Evolutionary conservation across 2,888 invertebrate genomes (phyloP), one percentile per base, ranked within the genome.

Genomic region (Tipula helvola): DNA sequence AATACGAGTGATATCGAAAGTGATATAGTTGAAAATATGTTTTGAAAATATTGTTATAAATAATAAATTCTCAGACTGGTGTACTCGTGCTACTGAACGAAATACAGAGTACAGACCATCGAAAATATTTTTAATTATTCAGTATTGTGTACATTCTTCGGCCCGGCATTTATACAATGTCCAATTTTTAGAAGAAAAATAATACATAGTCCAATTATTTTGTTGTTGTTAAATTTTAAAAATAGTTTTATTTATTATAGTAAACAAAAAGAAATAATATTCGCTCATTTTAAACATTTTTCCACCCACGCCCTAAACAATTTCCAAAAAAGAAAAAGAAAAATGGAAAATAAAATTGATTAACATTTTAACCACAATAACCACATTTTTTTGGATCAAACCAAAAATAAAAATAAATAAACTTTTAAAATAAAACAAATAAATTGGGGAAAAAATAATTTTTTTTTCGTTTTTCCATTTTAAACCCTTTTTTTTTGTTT

Each of bases 361-460:
- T 71, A 71, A 71, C 71, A 71, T 71, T 71, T 71, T 71, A 71
- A 71, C 71, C 71, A 71, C 71, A 71, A 71, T 71, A 71, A 71
- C 71, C 71, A 71, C 71, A 71, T 71, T 71, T 71, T 71, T 71
- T n/a, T 16, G 52, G 12, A 12, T 13, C 1, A 52, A n/a, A 71
- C 10, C 8, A 71, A 71, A 71, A 10, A 71, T 28, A 71, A 10
- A 71, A 71, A 71, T 71, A 71, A 71, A 71, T 71, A 71, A 71
- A 71, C 71, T 71, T 71, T 71, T 28, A 71, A 71, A 71, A 71
- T 71, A 28, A 71, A 71, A 71, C 71, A 71, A 71, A 71, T 71
- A 71, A 71, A 71, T 71, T 71, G 71, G 71, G 71, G 71, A 71
- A 71, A 1, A 71, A 71, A 16, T 28, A 12, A 10, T 12, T 28